These are phyloP conservation scores for Pseudolaguvia tuberculata DNA, from an alignment of 2,113 vertebrate species.

Conservation along the genomic window DNA sequence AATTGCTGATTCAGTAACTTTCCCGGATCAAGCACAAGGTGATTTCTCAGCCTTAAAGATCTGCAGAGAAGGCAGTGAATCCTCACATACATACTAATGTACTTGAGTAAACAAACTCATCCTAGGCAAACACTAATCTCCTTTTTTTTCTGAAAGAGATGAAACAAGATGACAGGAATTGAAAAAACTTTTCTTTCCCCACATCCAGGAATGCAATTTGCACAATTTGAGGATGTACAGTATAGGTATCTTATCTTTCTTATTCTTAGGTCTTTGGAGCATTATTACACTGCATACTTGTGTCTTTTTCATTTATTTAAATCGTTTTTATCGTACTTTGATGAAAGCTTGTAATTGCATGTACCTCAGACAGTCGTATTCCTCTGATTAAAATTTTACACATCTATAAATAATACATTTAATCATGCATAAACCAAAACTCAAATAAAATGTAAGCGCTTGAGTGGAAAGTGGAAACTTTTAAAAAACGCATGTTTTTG, in stretches of 20 bases:
- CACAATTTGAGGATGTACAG: conserved; percentile 23
- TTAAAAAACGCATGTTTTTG: conserved; percentile 44
- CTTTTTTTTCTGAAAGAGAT: conserved; percentile 22
- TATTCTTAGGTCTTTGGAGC: conserved; percentile 34
- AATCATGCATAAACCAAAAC: conserved; percentile 62
- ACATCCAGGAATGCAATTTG: conserved; percentile 49
- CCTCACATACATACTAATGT: conserved; percentile 46
- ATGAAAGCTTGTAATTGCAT: conserved; percentile 69
- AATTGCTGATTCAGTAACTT: conserved; percentile 47
- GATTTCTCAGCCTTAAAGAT: conserved; percentile 47
- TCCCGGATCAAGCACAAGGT: conserved; percentile 45
- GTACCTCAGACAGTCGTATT: conserved; percentile 70
- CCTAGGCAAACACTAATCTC: conserved; percentile 17
- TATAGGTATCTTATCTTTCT: conserved; percentile 22
- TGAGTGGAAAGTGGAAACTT: conserved; percentile 55
- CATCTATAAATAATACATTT: conserved; percentile 66
- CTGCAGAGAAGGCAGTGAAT: conserved; percentile 19
- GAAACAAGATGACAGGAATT: conserved; percentile 34
- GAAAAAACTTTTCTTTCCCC: conserved; percentile 18
- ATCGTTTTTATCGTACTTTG: conserved; percentile 70
- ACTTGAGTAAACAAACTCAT: conserved; percentile 36
- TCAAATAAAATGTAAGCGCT: conserved; percentile 54
- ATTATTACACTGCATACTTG: conserved; percentile 56
- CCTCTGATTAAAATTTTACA: conserved; percentile 72
- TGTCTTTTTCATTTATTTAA: conserved; percentile 69